phyloP scores from a whole-genome alignment of 2,797 vertebrate genomes.

The Hydrophis major region DNA sequence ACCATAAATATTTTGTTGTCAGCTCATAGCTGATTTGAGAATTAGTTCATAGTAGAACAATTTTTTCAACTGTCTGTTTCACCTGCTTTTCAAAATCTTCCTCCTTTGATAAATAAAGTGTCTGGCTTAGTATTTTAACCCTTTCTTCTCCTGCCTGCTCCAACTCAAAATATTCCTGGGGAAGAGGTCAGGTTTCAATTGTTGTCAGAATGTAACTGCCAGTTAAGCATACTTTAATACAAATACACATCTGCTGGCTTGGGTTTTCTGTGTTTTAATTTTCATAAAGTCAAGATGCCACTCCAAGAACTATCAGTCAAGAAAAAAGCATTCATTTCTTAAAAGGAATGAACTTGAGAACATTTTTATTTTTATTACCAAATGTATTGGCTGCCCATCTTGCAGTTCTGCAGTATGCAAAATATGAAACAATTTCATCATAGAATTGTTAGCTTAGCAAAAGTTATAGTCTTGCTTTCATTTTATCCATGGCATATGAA shows the following conservation, averaged over 20 bases:
- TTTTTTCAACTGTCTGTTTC: slow-evolving; percentile 59
- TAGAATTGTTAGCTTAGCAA: no score
- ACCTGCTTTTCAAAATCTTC: slow-evolving; percentile 47
- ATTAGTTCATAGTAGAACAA: slow-evolving; percentile 63
- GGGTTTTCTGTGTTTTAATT: background rate
- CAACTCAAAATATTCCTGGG: background rate
- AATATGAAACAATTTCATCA: background rate
- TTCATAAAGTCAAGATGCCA: background rate
- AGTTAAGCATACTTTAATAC: no score
- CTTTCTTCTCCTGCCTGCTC: background rate
- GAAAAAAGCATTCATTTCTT: background rate
- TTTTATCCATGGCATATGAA: background rate
- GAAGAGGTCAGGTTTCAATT: accelerated
- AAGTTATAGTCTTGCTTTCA: background rate
- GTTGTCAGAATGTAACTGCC: background rate
- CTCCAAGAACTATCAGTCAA: background rate
- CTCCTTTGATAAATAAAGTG: slow-evolving; percentile 26
- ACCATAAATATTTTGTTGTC: slow-evolving; percentile 64
- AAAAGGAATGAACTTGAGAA: background rate
- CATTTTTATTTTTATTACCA: background rate
- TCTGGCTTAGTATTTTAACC: slow-evolving; percentile 47
- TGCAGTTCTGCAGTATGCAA: background rate
- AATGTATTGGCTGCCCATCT: background rate
- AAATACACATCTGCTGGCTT: background rate
- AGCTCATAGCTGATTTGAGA: slow-evolving; percentile 59